phyloP scores from a whole-genome alignment of 2,888 invertebrate genomes.

The Eupithecia inturbata region DNA sequence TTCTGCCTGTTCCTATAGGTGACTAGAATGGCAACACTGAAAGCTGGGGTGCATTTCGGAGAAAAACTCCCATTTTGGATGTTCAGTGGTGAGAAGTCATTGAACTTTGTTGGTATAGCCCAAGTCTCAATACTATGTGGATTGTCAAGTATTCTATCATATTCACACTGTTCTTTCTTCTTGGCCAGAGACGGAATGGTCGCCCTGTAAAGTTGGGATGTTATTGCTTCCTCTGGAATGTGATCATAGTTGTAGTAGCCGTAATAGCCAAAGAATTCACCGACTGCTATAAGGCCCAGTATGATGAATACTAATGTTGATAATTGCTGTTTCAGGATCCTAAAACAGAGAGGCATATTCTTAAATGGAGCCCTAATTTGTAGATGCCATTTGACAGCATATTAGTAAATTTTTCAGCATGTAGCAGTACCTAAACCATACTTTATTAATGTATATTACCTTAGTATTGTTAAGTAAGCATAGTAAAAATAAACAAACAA shows the following conservation, averaged over 20 bases:
- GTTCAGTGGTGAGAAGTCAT: constrained; percentile 58
- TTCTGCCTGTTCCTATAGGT: constrained; percentile 90
- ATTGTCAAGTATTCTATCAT: constrained; percentile 61
- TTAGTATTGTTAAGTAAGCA: no score
- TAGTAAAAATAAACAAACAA: no score
- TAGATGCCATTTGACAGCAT: neutral
- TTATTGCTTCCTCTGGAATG: constrained; percentile 54
- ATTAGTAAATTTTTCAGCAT: neutral
- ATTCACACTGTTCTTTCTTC: constrained; percentile 62
- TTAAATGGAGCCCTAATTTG: neutral
- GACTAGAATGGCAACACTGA: constrained; percentile 91
- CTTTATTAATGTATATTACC: no score
- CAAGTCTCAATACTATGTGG: constrained; percentile 50
- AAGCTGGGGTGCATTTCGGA: constrained; percentile 71
- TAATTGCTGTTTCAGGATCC: constrained; percentile 53
- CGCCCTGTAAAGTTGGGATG: constrained; percentile 53
- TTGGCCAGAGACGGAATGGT: constrained; percentile 52
- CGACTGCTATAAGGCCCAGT: constrained; percentile 54
- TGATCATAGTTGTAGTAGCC: constrained; percentile 63
- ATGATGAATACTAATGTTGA: constrained; percentile 22
- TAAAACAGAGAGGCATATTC: constrained; percentile 34
- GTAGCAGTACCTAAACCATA: neutral
- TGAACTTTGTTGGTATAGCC: constrained; percentile 55
- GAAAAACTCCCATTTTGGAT: constrained; percentile 66
- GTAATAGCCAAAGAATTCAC: constrained; percentile 55